Base-by-base conservation (phyloP, 1,140 invertebrate species). In the Diachasma alloeum region DNA sequence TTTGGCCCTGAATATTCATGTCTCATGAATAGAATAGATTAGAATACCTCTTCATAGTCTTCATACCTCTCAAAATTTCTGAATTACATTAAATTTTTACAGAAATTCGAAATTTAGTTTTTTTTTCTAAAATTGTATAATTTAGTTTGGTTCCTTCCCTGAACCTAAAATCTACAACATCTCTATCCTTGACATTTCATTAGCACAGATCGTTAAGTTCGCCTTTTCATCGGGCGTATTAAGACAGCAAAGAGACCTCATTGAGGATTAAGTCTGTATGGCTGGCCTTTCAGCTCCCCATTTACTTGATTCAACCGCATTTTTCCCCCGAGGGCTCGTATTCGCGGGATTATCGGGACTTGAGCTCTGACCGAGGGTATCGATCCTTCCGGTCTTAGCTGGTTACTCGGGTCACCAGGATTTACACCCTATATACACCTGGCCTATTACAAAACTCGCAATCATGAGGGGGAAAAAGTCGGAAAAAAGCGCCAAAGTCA, bases 281-380 rank as follows among this genome's bases (percentile, higher is more conserved):
- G 31, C 2, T 31, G 15, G 3, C 2, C 22, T 63, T 26, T 63
- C 59, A 63, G 19, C 24, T 63, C 2, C 22, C 69, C 69, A 46
- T 71, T 71, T 56, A 39, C 66, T 24, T 13, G 26, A 31, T 69
- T 63, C 56, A 19, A 74, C 46, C 31, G 31, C 31, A 26, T 76
- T 66, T 66, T 71, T 56, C 10, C 26, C 39, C 22, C 15, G 72
- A 63, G 22, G 26, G 6, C 78, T 84, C 66, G 76, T 72, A 81
- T 80, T 78, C 75, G 24, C 15, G 77, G 79, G 82, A 82, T 84
- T 84, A 84, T 83, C 80, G 80, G 77, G 81, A 79, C 78, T 82
- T 80, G 80, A 82, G 81, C 81, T 82, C 79, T 84, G 83, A 81
- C 77, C 77, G 78, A 79, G 75, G 78, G 9, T 77, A 83, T 83